These are phyloP conservation scores for Volucella bombylans DNA, from an alignment of 2,888 invertebrate genomes.

Conservation along the genomic window DNA sequence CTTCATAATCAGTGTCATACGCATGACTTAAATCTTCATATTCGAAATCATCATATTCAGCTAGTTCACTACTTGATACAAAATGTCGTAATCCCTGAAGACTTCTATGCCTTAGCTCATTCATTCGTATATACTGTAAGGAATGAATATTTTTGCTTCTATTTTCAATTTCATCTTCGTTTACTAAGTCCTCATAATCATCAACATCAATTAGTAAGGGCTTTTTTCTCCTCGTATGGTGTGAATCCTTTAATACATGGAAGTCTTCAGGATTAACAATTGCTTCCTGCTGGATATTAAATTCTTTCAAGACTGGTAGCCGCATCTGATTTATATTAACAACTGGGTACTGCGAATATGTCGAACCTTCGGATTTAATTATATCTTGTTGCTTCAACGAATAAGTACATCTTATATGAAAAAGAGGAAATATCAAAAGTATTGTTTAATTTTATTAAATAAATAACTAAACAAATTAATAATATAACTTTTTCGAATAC, in stretches of 20 bases:
- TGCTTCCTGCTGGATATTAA: slow-evolving; percentile 57
- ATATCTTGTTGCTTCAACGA: slow-evolving; percentile 14
- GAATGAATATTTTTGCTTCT: slow-evolving; percentile 60
- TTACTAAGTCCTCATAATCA: slow-evolving; percentile 76
- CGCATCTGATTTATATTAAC: slow-evolving; percentile 60
- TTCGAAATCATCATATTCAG: slow-evolving; percentile 81
- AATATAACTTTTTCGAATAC: slow-evolving; percentile 75
- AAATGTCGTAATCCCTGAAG: slow-evolving; percentile 71
- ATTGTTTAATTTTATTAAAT: not conserved
- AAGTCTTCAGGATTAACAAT: slow-evolving; percentile 76
- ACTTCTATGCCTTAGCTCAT: slow-evolving; percentile 6
- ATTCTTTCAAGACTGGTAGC: slow-evolving; percentile 75
- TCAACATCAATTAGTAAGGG: slow-evolving; percentile 76
- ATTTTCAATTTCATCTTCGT: slow-evolving; percentile 67
- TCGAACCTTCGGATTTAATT: not conserved
- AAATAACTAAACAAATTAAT: not conserved
- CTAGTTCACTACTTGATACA: slow-evolving; percentile 75
- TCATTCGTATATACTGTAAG: slow-evolving; percentile 24
- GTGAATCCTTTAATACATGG: slow-evolving; percentile 77
- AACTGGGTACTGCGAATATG: slow-evolving; percentile 54
- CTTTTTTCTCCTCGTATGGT: slow-evolving; percentile 74
- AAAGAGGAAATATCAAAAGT: not conserved
- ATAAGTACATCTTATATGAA: slow-evolving; percentile 37
- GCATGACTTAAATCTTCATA: slow-evolving; percentile 74
- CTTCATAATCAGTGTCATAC: slow-evolving; percentile 22